Conservation (phyloP, 1,140 invertebrate genomes). For the Ctenoplectra terminalis region DNA sequence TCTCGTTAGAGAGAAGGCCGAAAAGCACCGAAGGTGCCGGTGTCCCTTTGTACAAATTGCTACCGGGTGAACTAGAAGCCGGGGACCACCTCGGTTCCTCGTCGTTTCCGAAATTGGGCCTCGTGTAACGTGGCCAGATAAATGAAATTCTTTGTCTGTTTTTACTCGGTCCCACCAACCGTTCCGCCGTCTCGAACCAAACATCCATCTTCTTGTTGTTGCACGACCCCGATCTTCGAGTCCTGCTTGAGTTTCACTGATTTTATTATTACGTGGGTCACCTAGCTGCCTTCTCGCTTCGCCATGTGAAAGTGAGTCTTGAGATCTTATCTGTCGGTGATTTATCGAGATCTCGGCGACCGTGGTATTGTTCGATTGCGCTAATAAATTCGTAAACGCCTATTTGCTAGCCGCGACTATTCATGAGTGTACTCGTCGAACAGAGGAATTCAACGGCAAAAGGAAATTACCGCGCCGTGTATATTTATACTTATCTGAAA, state of each 20-base stretch:
- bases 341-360: neutral
- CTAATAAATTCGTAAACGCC: slow-evolving; percentile 13
- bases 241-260: slow-evolving; percentile 6
- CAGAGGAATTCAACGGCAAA: no score
- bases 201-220: neutral
- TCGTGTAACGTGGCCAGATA: neutral
- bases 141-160: slow-evolving; percentile 34
- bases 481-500: no score
- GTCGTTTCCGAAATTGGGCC: slow-evolving; percentile 10
- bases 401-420: neutral
- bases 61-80: slow-evolving; percentile 26
- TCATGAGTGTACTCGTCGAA: no score
- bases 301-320: slow-evolving; percentile 7
- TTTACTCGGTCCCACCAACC: neutral
- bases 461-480: no score
- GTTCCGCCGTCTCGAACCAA: neutral
- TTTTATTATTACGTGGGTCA: neutral
- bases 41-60: slow-evolving; percentile 35
- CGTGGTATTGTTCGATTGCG: neutral
- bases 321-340: slow-evolving; percentile 17
- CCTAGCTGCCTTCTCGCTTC: neutral
- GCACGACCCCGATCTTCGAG: neutral
- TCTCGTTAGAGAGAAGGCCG: slow-evolving; percentile 46
- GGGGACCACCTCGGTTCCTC: neutral
- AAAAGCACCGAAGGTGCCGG: slow-evolving; percentile 37